A percentile compares a stretch with the other conserved stretches of the same genome.
phyloP scores from a whole-genome alignment of 2,888 invertebrate genomes.

The Theodoxus fluviatilis region DNA sequence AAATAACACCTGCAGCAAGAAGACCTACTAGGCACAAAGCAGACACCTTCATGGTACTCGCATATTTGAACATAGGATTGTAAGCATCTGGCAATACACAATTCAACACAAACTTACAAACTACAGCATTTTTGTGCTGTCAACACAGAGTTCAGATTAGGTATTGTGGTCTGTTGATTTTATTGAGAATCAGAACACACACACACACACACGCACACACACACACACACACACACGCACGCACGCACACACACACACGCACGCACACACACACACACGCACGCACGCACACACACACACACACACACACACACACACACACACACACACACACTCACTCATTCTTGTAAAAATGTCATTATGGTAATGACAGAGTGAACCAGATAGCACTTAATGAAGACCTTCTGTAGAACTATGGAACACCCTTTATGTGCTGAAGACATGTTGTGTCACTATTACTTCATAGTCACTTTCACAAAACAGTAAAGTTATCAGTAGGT shows the following conservation, averaged over 20 bases:
- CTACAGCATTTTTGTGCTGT: background rate
- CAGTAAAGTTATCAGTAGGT: too few relatives aligned
- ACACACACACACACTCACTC: slow-evolving; percentile 13
- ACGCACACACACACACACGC: slow-evolving; percentile 15
- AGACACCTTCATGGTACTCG: too few relatives aligned
- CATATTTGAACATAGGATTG: background rate
- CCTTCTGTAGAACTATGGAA: too few relatives aligned
- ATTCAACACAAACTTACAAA: background rate
- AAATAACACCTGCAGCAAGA: too few relatives aligned
- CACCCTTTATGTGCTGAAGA: too few relatives aligned
- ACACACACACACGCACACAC: background rate
- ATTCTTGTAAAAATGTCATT: too few relatives aligned
- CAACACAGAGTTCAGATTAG: background rate
- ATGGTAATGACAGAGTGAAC: too few relatives aligned
- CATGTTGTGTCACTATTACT: too few relatives aligned
- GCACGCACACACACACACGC: slow-evolving; percentile 16
- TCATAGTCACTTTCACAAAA: too few relatives aligned
- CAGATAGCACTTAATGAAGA: too few relatives aligned
- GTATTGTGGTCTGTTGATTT: background rate
- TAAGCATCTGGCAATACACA: background rate
- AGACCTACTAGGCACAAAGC: too few relatives aligned
- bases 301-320: background rate
- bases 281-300: background rate
- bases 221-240: background rate
- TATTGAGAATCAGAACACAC: background rate